Conservation (phyloP, 2,113 vertebrate species). For the Cromileptes altivelis region DNA sequence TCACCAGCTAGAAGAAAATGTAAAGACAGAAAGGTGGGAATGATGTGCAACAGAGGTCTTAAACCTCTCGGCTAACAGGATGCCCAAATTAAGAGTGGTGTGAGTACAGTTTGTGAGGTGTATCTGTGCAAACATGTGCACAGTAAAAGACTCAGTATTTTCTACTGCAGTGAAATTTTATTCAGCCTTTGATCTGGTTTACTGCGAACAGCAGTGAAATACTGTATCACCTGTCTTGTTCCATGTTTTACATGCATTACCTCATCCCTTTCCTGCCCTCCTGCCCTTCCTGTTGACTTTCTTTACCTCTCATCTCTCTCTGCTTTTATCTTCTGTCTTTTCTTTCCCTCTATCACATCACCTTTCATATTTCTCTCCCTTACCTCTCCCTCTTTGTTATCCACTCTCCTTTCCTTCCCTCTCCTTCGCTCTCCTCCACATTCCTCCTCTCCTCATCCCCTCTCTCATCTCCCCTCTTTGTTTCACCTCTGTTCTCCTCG, state of each 20-base stretch:
- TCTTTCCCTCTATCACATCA: conserved; percentile 8
- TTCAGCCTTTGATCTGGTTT: neutral
- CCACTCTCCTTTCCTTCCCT: conserved; percentile 38
- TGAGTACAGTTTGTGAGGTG: neutral
- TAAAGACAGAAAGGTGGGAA: neutral
- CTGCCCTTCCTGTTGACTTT: conserved; percentile 8
- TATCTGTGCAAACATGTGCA: neutral
- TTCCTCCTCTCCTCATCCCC: conserved; percentile 54
- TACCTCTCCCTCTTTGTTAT: conserved; percentile 25
- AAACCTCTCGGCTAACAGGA: neutral
- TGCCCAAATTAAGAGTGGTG: neutral
- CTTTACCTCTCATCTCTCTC: neutral
- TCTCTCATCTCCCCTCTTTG: conserved; percentile 76
- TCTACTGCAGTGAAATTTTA: neutral
- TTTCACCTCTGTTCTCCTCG: conserved; percentile 78
- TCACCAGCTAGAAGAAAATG: neutral
- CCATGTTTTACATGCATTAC: conserved; percentile 1
- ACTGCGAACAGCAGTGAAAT: neutral
- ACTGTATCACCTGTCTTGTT: neutral
- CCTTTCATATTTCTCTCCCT: conserved; percentile 12
- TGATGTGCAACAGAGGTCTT: conserved; percentile 7
- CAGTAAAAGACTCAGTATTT: neutral
- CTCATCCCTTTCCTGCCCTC: conserved; percentile 25
- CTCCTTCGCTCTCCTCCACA: conserved; percentile 55
- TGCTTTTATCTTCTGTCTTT: neutral